A percentile compares a stretch with the other conserved stretches of the same genome.
These are phyloP conservation scores for Scotopteryx bipunctaria DNA, from an alignment of 2,888 invertebrate species.

Conservation along the genomic window DNA sequence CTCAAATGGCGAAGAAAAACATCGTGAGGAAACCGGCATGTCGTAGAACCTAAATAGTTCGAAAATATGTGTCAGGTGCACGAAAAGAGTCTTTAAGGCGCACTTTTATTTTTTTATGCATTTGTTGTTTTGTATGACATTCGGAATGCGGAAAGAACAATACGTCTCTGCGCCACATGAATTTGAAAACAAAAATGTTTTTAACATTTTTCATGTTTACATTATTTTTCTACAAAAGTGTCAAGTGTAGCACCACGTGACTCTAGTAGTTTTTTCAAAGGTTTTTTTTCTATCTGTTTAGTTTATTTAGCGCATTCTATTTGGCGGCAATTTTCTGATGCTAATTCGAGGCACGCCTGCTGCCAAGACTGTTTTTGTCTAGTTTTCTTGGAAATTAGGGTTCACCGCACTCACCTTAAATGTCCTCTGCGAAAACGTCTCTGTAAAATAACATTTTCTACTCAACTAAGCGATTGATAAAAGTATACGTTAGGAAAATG, in stretches of 20 bases:
- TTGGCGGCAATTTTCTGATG: conserved; percentile 50
- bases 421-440: conserved; percentile 61
- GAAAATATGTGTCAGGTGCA: no score
- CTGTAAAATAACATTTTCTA: conserved; percentile 57
- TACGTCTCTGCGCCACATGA: no score
- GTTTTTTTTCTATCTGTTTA: neutral
- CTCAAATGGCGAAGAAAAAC: no score
- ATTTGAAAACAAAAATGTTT: neutral
- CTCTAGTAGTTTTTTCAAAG: neutral
- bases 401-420: conserved; percentile 63
- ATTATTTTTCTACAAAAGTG: neutral
- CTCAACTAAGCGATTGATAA: conserved; percentile 33
- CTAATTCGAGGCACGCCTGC: conserved; percentile 64
- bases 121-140: no score
- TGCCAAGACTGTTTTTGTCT: conserved; percentile 72
- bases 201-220: no score
- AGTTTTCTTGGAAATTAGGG: conserved; percentile 61
- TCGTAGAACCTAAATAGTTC: no score
- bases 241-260: neutral
- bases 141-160: no score
- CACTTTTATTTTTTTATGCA: no score
- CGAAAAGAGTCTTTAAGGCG: no score
- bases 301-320: conserved; percentile 6
- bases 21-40: no score
- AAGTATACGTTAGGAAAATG: conserved; percentile 28